Evolutionary conservation across 2,888 invertebrate genomes (phyloP), one percentile per base, ranked within the genome.

Genomic region (Apodemia zela): DNA sequence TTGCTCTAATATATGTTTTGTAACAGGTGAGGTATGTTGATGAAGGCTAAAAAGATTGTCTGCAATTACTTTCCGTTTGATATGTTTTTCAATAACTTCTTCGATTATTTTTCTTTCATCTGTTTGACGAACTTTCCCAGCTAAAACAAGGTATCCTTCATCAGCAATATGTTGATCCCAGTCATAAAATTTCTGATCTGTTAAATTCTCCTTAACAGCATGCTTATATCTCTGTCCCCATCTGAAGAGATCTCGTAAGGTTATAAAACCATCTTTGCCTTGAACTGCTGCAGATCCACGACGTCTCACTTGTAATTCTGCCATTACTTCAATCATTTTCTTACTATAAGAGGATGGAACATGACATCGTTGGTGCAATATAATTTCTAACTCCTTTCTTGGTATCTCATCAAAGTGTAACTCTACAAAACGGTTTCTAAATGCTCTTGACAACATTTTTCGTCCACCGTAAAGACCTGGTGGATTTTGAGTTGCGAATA

Each of bases 401-500:
- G 99, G 99, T 76, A 99, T 98, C 80, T 98, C 98, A 75, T 97
- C 96, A 81, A 99, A 99, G 83, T 99, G 98, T 4, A 99, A 89
- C 82, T 99, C 99, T 8, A 99, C 97, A 82, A 99, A 99, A 71
- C 99, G 94, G 82, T 99, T 99, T 74, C 99, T 94, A 77, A 99
- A 99, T 0, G 99, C 99, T 70, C 99, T 93, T 0, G 99, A 99
- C 6, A 99, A 85, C 84, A 97, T 96, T 93, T 98, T 99, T 60
- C 99, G 93, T 0, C 99, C 99, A 1, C 99, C 99, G 77, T 99
- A 99, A 0, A 96, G 84, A 0, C 98, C 98, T 0, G 99, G 98
- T 2, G 99, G 99, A 92, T 99, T 99, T 87, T 99, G 99, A 0
- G 99, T 99, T 0, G 99, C 99, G 83, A 99, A 99, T 0, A 99